Evolutionary conservation across 2,113 vertebrate genomes (phyloP).

Genomic region (Ceuthmochares aereus): DNA sequence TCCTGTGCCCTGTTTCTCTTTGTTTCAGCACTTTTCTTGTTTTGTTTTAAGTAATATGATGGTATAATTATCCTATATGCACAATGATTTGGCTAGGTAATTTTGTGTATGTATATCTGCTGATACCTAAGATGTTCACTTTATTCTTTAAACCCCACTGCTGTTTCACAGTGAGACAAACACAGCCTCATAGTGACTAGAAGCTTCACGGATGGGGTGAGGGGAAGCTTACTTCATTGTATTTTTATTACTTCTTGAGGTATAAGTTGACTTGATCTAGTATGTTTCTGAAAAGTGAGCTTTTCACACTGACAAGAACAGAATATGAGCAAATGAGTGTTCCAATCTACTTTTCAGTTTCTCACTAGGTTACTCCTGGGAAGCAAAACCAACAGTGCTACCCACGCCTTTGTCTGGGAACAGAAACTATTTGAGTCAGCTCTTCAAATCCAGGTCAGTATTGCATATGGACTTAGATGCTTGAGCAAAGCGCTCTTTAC

Average conservation of each 20-base stretch:
- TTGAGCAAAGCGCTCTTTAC: neutral
- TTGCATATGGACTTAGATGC: neutral
- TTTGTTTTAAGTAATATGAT: neutral
- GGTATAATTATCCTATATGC: neutral
- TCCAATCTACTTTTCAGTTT: neutral
- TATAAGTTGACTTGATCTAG: neutral
- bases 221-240: neutral
- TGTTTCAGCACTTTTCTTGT: neutral
- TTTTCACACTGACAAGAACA: neutral
- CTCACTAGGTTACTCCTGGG: neutral
- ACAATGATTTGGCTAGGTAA: neutral
- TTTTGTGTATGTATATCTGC: neutral
- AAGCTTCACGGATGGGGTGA: neutral
- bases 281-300: neutral
- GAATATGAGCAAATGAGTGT: neutral
- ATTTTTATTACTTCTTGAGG: neutral
- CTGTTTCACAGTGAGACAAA: neutral
- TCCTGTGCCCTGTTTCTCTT: neutral
- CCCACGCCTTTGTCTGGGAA: neutral
- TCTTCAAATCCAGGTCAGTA: neutral
- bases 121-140: neutral
- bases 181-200: neutral
- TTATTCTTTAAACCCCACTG: neutral
- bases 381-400: neutral
- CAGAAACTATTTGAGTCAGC: neutral